Evolutionary conservation across 1,140 invertebrate genomes (phyloP).

Genomic region (Platyura marginata): DNA sequence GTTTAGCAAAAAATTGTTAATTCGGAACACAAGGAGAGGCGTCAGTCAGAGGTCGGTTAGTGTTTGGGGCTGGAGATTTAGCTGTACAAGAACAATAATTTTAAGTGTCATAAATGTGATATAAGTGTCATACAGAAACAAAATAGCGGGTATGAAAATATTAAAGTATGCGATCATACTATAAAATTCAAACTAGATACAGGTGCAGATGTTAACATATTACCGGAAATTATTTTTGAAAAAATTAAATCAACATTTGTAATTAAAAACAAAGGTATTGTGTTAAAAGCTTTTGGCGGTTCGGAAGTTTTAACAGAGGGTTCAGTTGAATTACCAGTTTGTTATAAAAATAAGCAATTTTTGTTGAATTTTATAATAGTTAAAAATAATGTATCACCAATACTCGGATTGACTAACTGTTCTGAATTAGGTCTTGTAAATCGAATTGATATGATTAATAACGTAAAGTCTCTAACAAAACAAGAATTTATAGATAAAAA

Average conservation of each 20-base stretch:
- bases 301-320: background rate
- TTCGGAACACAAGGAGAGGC: conserved; percentile 7
- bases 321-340: background rate
- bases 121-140: background rate
- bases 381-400: background rate
- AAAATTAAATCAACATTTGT: background rate
- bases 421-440: background rate
- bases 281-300: background rate
- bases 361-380: background rate
- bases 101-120: background rate
- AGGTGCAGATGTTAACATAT: too few species aligned
- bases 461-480: background rate
- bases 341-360: background rate
- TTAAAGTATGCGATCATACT: background rate
- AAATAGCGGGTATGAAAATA: background rate
- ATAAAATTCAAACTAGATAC: background rate
- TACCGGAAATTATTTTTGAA: background rate
- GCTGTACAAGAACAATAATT: conserved; percentile 14
- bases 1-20: conserved; percentile 9
- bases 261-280: background rate
- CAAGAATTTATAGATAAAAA: background rate
- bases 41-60: conserved; percentile 10
- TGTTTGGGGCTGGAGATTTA: conserved; percentile 12
- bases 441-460: background rate
- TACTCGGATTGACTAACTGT: background rate